Percentiles rank a stretch among this genome's conserved stretches.
Conservation (phyloP, 2,888 invertebrate genomes). For the Loripinus fragilis region DNA sequence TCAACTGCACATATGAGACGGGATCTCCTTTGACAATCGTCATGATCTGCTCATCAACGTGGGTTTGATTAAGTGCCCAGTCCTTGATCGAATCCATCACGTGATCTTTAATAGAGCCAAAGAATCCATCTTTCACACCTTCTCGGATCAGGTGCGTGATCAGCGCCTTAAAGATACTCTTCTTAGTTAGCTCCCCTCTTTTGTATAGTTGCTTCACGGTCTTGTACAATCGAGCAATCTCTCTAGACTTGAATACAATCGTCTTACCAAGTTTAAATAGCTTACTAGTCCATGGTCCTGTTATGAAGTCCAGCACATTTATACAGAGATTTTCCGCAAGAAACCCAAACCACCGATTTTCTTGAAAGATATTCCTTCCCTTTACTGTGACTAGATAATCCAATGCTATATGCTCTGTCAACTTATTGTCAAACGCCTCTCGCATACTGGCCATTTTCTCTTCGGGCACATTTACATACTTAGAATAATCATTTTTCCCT, state of each 20-base stretch:
- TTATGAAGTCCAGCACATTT: no score
- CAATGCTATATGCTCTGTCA: not conserved
- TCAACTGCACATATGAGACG: not conserved
- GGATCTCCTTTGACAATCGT: not conserved
- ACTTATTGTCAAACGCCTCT: slow-evolving; percentile 1
- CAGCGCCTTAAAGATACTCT: not conserved
- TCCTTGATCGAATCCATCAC: not conserved
- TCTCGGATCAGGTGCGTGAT: not conserved
- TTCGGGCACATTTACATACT: not conserved
- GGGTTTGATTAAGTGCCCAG: not conserved
- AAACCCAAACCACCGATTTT: not conserved
- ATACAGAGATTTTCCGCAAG: slow-evolving; percentile 2
- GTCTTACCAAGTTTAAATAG: no score
- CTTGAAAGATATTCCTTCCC: not conserved
- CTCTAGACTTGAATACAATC: not conserved
- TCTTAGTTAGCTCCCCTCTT: not conserved
- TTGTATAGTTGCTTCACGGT: not conserved
- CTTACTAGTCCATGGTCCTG: no score
- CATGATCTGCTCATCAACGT: not conserved
- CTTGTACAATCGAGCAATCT: not conserved
- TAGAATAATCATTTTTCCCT: slow-evolving; percentile 13
- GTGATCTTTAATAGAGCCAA: not conserved
- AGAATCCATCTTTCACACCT: not conserved
- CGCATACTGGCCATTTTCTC: slow-evolving; percentile 2
- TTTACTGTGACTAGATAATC: not conserved